Conservation (phyloP, 2,113 vertebrate species). For the Indicator indicator region DNA sequence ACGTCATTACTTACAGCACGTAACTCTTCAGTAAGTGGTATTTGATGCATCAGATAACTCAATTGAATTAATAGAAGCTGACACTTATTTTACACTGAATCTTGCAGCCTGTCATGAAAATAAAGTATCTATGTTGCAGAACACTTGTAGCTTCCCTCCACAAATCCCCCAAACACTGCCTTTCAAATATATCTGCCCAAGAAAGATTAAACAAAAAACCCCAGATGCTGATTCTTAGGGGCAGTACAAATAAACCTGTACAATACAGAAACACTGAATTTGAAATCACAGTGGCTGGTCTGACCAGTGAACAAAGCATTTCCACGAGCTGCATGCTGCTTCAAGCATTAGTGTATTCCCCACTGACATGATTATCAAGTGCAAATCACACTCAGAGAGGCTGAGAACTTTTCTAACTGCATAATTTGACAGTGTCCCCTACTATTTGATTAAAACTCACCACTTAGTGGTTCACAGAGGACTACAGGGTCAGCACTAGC, state of each 20-base stretch:
- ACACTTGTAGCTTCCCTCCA: neutral
- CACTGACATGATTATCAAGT: neutral
- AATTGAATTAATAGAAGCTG: neutral
- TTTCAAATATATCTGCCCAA: neutral
- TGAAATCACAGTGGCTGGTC: neutral
- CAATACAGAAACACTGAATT: neutral
- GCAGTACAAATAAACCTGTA: neutral
- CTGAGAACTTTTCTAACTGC: neutral
- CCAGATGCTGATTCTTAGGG: neutral
- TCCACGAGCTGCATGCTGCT: rapidly evolving
- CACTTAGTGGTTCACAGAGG: neutral
- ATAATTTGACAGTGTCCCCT: neutral
- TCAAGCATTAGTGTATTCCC: neutral
- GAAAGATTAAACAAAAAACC: neutral
- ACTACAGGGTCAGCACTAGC: neutral
- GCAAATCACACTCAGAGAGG: neutral
- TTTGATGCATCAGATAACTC: neutral
- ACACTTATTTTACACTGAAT: neutral
- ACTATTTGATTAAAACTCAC: neutral
- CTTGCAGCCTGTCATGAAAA: neutral
- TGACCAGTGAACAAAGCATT: neutral
- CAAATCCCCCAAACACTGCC: neutral
- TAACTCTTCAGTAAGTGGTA: neutral
- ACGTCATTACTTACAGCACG: neutral
- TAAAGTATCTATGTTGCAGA: neutral